Evolutionary conservation across 2,797 vertebrate species (phyloP), one percentile per base, ranked within the genome.

Genomic region (Typhlichthys subterraneus): DNA sequence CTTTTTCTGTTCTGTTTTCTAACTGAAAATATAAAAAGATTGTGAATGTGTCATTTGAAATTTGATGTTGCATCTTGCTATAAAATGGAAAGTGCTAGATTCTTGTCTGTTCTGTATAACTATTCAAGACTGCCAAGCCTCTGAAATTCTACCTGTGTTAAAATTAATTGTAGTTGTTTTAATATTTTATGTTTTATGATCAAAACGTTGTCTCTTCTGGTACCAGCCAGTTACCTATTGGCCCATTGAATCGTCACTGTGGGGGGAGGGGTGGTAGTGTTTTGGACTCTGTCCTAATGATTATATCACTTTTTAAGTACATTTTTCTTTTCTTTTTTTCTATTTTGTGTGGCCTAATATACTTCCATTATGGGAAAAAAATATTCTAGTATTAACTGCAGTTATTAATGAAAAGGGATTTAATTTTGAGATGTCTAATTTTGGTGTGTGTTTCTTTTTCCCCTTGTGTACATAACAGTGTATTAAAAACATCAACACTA

Each of bases 361-460:
- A 87, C 85, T 86, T 91, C 86, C 88, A 86, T 90, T 91, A 88
- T 82, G 85, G 75, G 81, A 84, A 53, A 93, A 93, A 94, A 86
- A 87, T 90, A 95, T 96, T 94, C 92, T 98, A 97, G 95, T 98
- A 97, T 98, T 98, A 97, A 97, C 95, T 92, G 93, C 91, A 90
- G 93, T 95, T 95, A 95, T 95, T 97, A 96, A 98, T 98, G 96
- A 96, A 99, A 98, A 98, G 96, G 97, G 96, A 98, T 95, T 92
- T 93, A 95, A 97, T 97, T 96, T 95, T 84, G 83, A 92, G 86
- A 88, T 95, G 95, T 97, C 95, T 96, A 95, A 93, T 95, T 94
- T 94, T 96, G 95, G 95, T 94, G 94, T 89, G 93, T 94, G 70
- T 85, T 82, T 88, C 91, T 93, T 88, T 82, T 77, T 80, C 72